Evolutionary conservation across 2,888 invertebrate species (phyloP).

Genomic region (Clivina fossor): DNA sequence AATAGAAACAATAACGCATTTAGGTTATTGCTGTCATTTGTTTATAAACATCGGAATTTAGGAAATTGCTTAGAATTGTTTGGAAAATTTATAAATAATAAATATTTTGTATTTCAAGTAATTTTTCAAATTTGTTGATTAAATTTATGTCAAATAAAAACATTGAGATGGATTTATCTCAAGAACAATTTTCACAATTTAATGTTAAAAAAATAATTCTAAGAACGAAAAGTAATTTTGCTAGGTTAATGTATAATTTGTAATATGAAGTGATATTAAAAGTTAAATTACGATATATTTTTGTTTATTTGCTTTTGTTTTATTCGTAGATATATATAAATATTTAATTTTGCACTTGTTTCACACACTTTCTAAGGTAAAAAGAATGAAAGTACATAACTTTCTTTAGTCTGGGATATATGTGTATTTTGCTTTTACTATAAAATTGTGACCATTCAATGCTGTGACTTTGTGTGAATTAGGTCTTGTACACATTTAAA

Average conservation of each 20-base stretch:
- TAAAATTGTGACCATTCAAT: conserved; percentile 20
- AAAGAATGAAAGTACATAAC: conserved; percentile 33
- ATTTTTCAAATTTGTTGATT: no score
- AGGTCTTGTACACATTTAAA: conserved; percentile 13
- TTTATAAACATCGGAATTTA: no score
- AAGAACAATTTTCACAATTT: not conserved
- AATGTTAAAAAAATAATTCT: not conserved
- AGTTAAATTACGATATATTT: no score
- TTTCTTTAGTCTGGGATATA: conserved; percentile 22
- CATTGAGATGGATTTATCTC: no score
- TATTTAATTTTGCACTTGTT: conserved; percentile 18
- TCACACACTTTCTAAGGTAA: conserved; percentile 32
- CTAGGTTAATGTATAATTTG: no score
- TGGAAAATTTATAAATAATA: not conserved
- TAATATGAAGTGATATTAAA: no score
- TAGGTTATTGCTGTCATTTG: no score
- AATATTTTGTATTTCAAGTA: no score
- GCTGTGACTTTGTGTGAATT: conserved; percentile 22
- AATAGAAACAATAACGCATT: conserved; percentile 6
- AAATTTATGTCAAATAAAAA: no score
- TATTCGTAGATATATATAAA: not conserved
- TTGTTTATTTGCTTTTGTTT: conserved; percentile 18
- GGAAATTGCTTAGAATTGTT: not conserved
- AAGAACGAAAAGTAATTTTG: not conserved
- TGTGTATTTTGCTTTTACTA: conserved; percentile 25